A percentile compares a stretch with the other conserved stretches of the same genome.
Conservation (phyloP, 2,888 invertebrate species). For the Sipunculus nudus region DNA sequence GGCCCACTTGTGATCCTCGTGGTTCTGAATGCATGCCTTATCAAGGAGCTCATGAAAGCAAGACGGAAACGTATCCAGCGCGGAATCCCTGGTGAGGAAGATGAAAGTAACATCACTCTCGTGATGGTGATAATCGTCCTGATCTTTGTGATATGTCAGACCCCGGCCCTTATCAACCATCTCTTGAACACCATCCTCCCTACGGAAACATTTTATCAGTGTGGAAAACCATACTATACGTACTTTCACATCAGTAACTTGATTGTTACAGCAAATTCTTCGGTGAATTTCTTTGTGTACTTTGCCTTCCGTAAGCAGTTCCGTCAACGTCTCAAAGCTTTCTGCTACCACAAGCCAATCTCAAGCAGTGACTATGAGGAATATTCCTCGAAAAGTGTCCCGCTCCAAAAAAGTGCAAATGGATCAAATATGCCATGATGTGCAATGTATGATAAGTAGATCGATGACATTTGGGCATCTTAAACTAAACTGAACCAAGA, state of each 20-base stretch:
- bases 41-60: slow-evolving; percentile 31
- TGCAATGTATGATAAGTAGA: no score
- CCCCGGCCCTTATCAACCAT: slow-evolving; percentile 43
- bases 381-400: no score
- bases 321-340: slow-evolving; percentile 31
- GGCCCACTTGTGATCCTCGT: slow-evolving; percentile 40
- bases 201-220: slow-evolving; percentile 23
- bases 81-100: slow-evolving; percentile 26
- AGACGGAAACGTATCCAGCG: slow-evolving; percentile 27
- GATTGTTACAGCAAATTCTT: slow-evolving; percentile 38
- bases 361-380: no score
- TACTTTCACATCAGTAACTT: slow-evolving; percentile 43
- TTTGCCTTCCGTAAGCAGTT: slow-evolving; percentile 43
- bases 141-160: slow-evolving; percentile 40
- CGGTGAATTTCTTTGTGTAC: slow-evolving; percentile 43
- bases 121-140: slow-evolving; percentile 44
- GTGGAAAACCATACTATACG: slow-evolving; percentile 39
- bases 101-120: slow-evolving; percentile 38
- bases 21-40: slow-evolving; percentile 34
- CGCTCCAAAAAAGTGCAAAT: no score
- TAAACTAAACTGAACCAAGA: no score
- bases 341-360: no score
- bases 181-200: slow-evolving; percentile 21
- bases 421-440: no score
- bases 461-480: no score